A percentile compares a stretch with the other conserved stretches of the same genome.
Conservation (phyloP, 2,113 vertebrate species). For the Budorcas taxicolor region DNA sequence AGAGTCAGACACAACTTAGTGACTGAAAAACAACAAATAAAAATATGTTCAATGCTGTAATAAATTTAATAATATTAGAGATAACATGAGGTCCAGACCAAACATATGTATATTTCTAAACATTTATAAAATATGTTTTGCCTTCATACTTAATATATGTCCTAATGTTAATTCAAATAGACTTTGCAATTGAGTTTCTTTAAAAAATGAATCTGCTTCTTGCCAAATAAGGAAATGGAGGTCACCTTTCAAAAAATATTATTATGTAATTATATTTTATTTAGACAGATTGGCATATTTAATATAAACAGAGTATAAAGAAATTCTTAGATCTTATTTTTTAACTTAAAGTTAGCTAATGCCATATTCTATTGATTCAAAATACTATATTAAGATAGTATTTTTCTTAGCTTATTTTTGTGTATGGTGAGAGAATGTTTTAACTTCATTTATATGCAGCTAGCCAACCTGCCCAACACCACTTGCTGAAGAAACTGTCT, state of each 20-base stretch:
- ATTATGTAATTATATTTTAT: not conserved
- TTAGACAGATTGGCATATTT: not conserved
- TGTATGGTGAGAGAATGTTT: not conserved
- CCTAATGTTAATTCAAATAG: slow-evolving; percentile 1
- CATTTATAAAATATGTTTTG: not conserved
- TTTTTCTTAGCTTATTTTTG: not conserved
- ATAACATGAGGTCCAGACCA: not conserved
- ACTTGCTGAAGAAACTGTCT: not conserved
- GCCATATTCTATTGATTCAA: not conserved
- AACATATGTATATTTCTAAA: not conserved
- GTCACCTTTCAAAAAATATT: slow-evolving; percentile 7
- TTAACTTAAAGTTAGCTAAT: not conserved
- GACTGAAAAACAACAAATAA: not conserved
- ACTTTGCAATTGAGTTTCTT: not conserved
- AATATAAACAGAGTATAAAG: not conserved
- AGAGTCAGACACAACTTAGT: not conserved
- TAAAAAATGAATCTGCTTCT: not conserved
- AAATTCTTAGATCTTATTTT: not conserved
- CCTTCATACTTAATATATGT: not conserved
- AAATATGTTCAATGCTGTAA: not conserved
- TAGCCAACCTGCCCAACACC: not conserved
- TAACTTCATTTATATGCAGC: not conserved
- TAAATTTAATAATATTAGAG: not conserved
- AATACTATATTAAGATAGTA: not conserved
- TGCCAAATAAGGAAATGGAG: not conserved